Percentiles rank a stretch among this genome's conserved stretches.
phyloP scores from a whole-genome alignment of 2,113 vertebrate genomes.

The Lota lota region DNA sequence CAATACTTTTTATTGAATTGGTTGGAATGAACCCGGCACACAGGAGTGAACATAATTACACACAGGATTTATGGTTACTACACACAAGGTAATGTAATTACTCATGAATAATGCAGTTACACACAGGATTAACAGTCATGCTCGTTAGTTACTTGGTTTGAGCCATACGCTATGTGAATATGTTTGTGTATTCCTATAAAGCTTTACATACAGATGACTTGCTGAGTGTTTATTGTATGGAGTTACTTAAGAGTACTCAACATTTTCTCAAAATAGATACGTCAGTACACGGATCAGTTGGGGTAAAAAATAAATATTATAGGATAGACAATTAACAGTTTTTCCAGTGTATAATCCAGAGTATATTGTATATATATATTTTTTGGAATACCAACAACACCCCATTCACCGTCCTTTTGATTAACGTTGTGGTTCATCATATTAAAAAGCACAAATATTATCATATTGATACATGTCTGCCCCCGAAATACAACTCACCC shows the following conservation, averaged over 20 bases:
- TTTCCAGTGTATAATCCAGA: too few relatives aligned
- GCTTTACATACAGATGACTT: background rate
- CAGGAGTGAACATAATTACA: too few relatives aligned
- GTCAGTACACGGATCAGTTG: background rate
- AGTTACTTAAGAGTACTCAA: background rate
- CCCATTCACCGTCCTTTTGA: too few relatives aligned
- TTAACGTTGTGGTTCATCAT: too few relatives aligned
- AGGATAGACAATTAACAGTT: background rate
- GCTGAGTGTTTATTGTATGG: background rate
- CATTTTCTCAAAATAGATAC: background rate
- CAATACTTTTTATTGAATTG: too few relatives aligned
- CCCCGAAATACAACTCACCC: too few relatives aligned
- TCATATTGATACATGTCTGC: too few relatives aligned
- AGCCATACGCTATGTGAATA: background rate
- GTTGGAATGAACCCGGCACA: too few relatives aligned
- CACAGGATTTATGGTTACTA: too few relatives aligned
- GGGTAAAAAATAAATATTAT: background rate
- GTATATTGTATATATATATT: too few relatives aligned
- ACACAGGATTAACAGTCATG: background rate
- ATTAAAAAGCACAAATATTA: too few relatives aligned
- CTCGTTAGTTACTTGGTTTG: background rate
- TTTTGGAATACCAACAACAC: too few relatives aligned
- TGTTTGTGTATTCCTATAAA: background rate
- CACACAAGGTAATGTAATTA: background rate
- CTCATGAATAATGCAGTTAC: background rate